Conservation (phyloP, 2,888 invertebrate genomes). For the Pollenia amentaria region DNA sequence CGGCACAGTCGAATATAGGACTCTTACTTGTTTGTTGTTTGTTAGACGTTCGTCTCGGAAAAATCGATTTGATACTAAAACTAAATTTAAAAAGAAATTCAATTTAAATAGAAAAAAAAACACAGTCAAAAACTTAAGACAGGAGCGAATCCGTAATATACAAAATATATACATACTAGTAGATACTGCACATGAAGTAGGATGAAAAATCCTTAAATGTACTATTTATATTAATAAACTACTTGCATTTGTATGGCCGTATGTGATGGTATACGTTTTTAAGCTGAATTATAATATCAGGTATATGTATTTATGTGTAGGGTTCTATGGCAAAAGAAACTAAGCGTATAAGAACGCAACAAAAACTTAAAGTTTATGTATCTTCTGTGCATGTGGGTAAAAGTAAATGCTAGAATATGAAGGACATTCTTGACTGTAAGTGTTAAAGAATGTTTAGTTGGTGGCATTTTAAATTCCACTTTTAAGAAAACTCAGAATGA, state of each 20-base stretch:
- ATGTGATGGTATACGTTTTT: background rate
- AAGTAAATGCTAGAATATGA: background rate
- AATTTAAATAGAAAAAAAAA: slow-evolving; percentile 44
- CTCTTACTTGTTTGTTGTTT: background rate
- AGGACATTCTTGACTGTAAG: background rate
- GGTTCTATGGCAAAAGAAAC: slow-evolving; percentile 19
- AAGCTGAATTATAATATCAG: slow-evolving; percentile 16
- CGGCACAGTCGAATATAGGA: no score
- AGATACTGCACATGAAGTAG: background rate
- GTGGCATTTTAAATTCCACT: no score
- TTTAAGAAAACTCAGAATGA: no score
- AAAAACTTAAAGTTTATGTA: background rate
- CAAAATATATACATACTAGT: background rate
- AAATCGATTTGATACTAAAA: slow-evolving; percentile 23
- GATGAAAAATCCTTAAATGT: background rate
- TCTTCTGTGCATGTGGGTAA: background rate
- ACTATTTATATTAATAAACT: slow-evolving; percentile 10
- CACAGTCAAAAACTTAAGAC: background rate
- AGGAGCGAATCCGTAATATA: background rate
- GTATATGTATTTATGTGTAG: background rate
- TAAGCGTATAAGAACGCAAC: background rate
- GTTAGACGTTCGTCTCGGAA: background rate
- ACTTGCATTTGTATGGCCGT: background rate
- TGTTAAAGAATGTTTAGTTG: no score
- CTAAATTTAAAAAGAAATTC: slow-evolving; percentile 22